These are phyloP conservation scores for Protonemura montana DNA, from an alignment of 2,888 invertebrate genomes.

Conservation along the genomic window DNA sequence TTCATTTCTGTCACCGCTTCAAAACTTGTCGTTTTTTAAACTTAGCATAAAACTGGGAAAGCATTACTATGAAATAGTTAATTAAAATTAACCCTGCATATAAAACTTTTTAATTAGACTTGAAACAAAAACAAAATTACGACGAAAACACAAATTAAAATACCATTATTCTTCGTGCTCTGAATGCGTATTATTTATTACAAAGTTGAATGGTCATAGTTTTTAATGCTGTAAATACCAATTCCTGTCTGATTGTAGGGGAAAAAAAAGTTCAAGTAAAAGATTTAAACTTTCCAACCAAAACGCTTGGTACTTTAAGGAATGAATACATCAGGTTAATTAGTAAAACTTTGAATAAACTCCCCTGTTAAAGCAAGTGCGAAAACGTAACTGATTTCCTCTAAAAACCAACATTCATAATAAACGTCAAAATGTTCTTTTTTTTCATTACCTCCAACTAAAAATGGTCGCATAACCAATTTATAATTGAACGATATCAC, in stretches of 20 bases:
- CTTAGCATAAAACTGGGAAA: background rate
- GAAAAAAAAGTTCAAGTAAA: background rate
- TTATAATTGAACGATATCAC: too few species aligned
- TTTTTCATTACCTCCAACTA: too few species aligned
- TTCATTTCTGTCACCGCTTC: background rate
- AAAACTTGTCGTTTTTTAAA: background rate
- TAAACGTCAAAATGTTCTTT: background rate
- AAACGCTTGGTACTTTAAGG: background rate
- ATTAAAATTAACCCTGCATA: constrained; percentile 22
- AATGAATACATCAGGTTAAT: background rate
- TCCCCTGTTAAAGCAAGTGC: background rate
- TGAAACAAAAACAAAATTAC: background rate
- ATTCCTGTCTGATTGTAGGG: background rate
- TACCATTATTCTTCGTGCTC: background rate
- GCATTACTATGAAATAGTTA: constrained; percentile 10
- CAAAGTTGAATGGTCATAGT: background rate
- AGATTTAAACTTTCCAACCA: background rate
- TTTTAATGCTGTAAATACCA: background rate
- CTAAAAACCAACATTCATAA: too few species aligned
- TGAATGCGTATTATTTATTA: background rate
- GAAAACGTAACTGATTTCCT: background rate
- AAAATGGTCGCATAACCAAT: too few species aligned
- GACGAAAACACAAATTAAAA: background rate
- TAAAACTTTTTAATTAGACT: constrained; percentile 15
- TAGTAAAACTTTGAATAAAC: background rate